These are phyloP conservation scores for Sebastes miniatus DNA, from an alignment of 2,797 vertebrate species.

Conservation along the genomic window DNA sequence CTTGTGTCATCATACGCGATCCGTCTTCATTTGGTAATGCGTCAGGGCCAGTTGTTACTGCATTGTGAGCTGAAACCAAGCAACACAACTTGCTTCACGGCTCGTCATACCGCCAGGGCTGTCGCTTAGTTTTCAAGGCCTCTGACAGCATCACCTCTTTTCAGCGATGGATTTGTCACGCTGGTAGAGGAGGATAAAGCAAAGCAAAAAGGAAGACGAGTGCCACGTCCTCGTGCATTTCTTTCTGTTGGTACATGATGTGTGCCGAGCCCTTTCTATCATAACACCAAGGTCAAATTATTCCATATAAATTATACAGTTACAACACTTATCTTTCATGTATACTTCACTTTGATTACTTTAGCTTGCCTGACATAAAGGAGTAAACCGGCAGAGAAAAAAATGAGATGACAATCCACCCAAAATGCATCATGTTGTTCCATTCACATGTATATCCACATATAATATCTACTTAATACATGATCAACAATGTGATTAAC, in stretches of 20 bases:
- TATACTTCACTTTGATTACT: constrained; percentile 7
- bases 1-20: constrained; percentile 71
- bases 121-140: constrained; percentile 64
- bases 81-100: constrained; percentile 53
- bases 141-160: constrained; percentile 50
- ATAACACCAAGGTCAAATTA: constrained; percentile 3
- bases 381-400: neutral
- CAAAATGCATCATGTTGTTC: neutral
- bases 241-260: neutral
- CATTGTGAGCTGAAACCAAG: constrained; percentile 65
- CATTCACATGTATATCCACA: neutral
- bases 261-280: neutral
- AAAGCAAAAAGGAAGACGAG: neutral
- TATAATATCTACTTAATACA: neutral
- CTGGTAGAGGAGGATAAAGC: constrained; percentile 31
- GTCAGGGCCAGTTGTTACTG: constrained; percentile 58
- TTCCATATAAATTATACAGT: constrained; percentile 2
- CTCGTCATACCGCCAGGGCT: constrained; percentile 49
- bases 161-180: constrained; percentile 39
- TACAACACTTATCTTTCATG: neutral
- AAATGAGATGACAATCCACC: neutral
- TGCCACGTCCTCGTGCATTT: neutral
- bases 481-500: neutral
- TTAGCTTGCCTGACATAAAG: neutral
- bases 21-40: constrained; percentile 76